phyloP scores from a whole-genome alignment of 2,113 vertebrate species.

The Charina bottae region DNA sequence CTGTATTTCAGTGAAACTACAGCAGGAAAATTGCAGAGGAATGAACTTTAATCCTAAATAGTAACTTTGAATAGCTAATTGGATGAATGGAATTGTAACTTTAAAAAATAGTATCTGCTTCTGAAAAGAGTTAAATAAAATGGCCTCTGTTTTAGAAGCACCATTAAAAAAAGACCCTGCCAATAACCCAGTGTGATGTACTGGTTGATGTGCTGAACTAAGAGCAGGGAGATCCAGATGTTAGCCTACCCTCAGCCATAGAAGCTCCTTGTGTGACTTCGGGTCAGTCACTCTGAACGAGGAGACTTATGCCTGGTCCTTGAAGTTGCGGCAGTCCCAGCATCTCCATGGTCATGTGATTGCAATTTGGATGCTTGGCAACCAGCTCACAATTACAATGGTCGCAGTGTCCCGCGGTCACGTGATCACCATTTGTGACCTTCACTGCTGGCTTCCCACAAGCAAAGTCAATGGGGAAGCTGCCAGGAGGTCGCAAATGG shows the following conservation, averaged over 20 bases:
- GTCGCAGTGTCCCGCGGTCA: too few relatives aligned
- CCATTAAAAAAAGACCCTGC: background rate
- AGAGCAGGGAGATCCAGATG: background rate
- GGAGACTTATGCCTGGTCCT: too few relatives aligned
- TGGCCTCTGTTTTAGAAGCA: background rate
- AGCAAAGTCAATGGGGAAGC: too few relatives aligned
- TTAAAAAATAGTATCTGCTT: background rate
- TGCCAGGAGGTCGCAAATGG: too few relatives aligned
- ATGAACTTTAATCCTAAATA: background rate
- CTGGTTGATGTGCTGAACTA: background rate
- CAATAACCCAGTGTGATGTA: background rate
- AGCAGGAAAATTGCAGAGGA: slow-evolving; percentile 24
- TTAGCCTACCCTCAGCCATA: background rate
- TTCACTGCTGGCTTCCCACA: too few relatives aligned
- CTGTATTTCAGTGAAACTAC: slow-evolving; percentile 70
- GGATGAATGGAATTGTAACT: slow-evolving; percentile 10
- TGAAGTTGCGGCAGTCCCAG: too few relatives aligned
- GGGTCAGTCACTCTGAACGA: background rate
- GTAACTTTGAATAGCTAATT: background rate
- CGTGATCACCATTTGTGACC: too few relatives aligned
- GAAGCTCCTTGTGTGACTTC: background rate
- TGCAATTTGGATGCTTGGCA: too few relatives aligned
- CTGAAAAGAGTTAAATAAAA: background rate
- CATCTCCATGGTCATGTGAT: too few relatives aligned
- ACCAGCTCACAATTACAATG: too few relatives aligned